Base-by-base conservation (phyloP, 2,888 invertebrate species). In the Smittia aterrima region DNA sequence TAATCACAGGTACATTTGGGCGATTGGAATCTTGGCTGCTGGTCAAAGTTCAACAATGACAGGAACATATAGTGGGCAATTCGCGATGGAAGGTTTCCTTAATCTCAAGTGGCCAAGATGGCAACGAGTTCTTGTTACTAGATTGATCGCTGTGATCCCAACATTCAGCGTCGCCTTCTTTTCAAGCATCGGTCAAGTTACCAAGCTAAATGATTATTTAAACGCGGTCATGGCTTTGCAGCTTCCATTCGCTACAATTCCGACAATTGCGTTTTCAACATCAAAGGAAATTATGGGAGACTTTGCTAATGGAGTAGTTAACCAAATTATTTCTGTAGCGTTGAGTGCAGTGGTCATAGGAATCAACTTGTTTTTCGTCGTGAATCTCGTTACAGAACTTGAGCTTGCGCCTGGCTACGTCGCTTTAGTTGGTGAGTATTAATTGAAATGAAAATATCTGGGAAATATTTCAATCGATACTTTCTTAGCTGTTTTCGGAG, bases 171-270 rank as follows among this genome's bases (percentile, higher is more conserved):
- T 71, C 3, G 32, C 91, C 0, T 87, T 88, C 79, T 89, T 86
- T 79, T 88, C 87, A 77, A 80, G 86, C 76, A 88, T 93, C 78
- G 83, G 88, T 66, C 88, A 92, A 78, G 83, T 94, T 74, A 91
- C 90, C 1, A 85, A 86, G 20, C 90, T 95, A 92, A 95, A 95
- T 81, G 94, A 95, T 80, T 83, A 91, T 40, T 83, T 95, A 47
- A 95, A 95, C 82, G 93, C 93, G 0, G 86, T 95, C 11, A 93
- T 94, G 93, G 90, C 92, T 77, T 83, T 95, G 24, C 93, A 94
- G 81, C 83, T 95, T 76, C 95, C 95, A 0, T 95, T 95, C 80
- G 95, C 95, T 0, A 88, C 92, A 1, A 85, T 95, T 75, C 95
- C 95, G 4, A 90, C 92, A 1, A 89, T 95, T 75, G 93, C 94